Evolutionary conservation across 1,140 invertebrate genomes (phyloP), one percentile per base, ranked within the genome.

Genomic region (Cydia strobilella): DNA sequence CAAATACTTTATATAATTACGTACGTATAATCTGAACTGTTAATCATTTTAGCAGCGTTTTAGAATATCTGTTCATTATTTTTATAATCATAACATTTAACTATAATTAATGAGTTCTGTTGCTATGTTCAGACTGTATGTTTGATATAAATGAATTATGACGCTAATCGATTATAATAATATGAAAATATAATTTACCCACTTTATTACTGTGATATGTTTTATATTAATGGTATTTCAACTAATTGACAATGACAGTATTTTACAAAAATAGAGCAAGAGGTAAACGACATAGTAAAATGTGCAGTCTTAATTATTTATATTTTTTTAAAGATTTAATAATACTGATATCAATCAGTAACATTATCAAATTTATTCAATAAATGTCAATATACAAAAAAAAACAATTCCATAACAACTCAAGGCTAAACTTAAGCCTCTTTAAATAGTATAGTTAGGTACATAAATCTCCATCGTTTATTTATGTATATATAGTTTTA

Each of bases 211-310:
- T 69, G 63, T 82, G 78, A 82, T 82, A 82, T 82, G 80, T 82
- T 75, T 63, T 63, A 77, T 71, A 48, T 74, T 31, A 31, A 31
- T 5, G 31, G 27, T 27, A 31, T 31, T 51, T 51, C 0, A 77
- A 45, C 74, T 80, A 82, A 82, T 82, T 82, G 79, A 80, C 77
- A 65, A 77, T 59, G 51, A 73, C 76, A 39, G 45, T 74, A 73
- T 78, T 75, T 51, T 79, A 82, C 76, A 80, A 80, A 82, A 80
- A 82, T 82, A 82, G 75, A 73, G 10, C 48, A 51, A 51, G 69
- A 31, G 13, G 5, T 69, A 39, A 69, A 69, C 20, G 2, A 12
- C 27, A 18, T 31, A 31, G 31, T 31, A 31, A 31, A 39, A 69
- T 23, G 27, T 69, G 65, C 31, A 39, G 65, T 69, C 35, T n/a